Conservation (phyloP, 64 coral and sea anemone species). For the Trachythela sp. region DNA sequence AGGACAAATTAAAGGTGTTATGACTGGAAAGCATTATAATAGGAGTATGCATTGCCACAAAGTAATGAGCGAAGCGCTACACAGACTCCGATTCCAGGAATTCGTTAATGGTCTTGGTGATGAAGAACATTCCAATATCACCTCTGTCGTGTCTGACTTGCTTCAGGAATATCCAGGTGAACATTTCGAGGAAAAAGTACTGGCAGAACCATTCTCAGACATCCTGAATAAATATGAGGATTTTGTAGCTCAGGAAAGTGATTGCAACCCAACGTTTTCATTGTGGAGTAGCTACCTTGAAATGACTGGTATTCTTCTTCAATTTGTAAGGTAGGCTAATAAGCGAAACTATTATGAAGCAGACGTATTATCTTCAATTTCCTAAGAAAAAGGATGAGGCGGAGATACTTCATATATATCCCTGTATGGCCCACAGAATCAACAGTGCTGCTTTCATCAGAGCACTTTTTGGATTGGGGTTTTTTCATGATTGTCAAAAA, state of each 20-base stretch:
- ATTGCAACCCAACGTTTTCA: background rate
- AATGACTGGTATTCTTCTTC: background rate
- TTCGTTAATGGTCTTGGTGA: background rate
- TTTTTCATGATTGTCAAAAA: background rate
- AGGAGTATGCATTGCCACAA: constrained; percentile 15
- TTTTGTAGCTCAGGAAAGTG: background rate
- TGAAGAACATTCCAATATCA: background rate
- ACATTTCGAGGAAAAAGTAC: background rate
- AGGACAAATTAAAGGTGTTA: background rate
- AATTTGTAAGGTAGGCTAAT: background rate
- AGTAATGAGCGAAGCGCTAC: background rate
- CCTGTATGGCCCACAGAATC: no score
- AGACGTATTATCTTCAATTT: no score
- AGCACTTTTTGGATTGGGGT: no score
- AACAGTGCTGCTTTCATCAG: no score
- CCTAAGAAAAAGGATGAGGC: no score
- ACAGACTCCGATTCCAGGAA: background rate
- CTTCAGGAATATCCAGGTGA: background rate
- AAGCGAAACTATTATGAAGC: no score
- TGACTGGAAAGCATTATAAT: constrained; percentile 3
- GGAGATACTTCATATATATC: no score
- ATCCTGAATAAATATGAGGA: background rate
- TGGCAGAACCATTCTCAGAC: background rate
- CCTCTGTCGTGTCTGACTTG: background rate
- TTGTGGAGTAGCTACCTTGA: background rate